phyloP scores from a whole-genome alignment of 2,888 invertebrate genomes.

The Matsumyia berberina region DNA sequence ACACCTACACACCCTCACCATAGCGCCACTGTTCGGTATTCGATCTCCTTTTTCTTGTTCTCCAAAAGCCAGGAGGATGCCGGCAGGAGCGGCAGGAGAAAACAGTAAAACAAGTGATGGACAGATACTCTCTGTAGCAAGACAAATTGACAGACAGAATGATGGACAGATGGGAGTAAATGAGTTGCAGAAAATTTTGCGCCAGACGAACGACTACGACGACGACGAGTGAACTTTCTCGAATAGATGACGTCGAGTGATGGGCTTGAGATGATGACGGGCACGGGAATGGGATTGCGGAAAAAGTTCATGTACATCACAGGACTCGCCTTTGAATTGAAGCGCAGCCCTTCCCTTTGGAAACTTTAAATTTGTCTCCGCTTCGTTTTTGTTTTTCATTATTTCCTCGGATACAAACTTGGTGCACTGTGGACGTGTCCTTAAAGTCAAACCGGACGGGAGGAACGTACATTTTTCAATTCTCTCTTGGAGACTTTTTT shows the following conservation, averaged over 20 bases:
- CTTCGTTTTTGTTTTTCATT: conserved; percentile 64
- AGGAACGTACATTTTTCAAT: conserved; percentile 6
- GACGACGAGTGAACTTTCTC: conserved; percentile 66
- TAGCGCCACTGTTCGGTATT: conserved; percentile 29
- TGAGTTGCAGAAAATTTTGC: conserved; percentile 82
- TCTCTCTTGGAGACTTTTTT: conserved; percentile 6
- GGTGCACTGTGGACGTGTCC: conserved; percentile 9
- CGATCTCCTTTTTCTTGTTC: conserved; percentile 65
- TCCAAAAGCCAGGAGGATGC: conserved; percentile 53
- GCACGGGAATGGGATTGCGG: background rate
- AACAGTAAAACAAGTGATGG: conserved; percentile 69
- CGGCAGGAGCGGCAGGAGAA: conserved; percentile 37
- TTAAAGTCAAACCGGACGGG: background rate
- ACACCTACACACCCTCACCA: conserved; percentile 17
- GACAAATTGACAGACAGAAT: conserved; percentile 84
- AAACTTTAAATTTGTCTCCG: conserved; percentile 73
- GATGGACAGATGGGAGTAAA: conserved; percentile 84
- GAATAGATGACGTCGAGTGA: conserved; percentile 68
- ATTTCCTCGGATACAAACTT: conserved; percentile 19
- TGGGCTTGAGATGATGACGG: conserved; percentile 61
- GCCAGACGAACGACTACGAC: conserved; percentile 57
- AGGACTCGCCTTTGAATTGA: conserved; percentile 14
- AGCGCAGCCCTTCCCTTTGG: conserved; percentile 4
- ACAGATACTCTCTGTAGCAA: conserved; percentile 76
- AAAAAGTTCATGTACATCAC: conserved; percentile 52